Evolutionary conservation across 2,797 vertebrate species (phyloP), one percentile per base, ranked within the genome.

Genomic region (Orientallactaga sibirica): DNA sequence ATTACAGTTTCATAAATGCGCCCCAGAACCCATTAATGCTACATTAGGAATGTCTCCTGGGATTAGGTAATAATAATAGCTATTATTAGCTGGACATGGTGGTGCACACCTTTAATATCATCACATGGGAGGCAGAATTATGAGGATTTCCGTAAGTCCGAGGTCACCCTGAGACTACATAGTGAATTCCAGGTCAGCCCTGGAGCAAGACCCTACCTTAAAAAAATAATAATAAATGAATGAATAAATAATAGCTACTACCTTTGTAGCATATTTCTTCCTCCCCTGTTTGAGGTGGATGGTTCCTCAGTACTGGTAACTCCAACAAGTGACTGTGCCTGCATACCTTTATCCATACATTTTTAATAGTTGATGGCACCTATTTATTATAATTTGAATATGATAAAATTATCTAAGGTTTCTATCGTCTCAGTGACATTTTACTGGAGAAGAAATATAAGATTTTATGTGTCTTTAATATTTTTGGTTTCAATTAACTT

Each of bases 361-460:
- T 78, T 95, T 76, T 81, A 19, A 7, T 89, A 82, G 14, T 48
- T 70, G 74, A 18, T 92, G 10, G 2, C 6, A 67, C 5, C 33
- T 41, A 25, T 80, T 88, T 62, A 68, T 81, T 93, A 93, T 92
- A 73, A 15, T 84, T 6, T 77, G 41, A 82, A 37, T 91, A 84
- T 86, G 19, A 33, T 88, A 92, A 94, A 24, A 75, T 41, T 90
- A 74, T 71, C 4, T 48, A 25, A 2, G 43, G 0, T 66, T 78
- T 82, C 19, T 89, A 68, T n/a, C 25, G 70, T 78, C 80, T 94
- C 5, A 52, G 11, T 74, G 18, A 15, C 10, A 86, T 85, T 83
- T 70, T 82, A 61, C 67, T 6, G 79, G 55, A 18, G 20, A 20
- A 88, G 43, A 12, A 90, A 82, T 73, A 41, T 62, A 77, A 89